Percentiles rank a stretch among this genome's conserved stretches.
These are phyloP conservation scores for Gastrophryne carolinensis DNA, from an alignment of 2,797 vertebrate species.

Conservation along the genomic window DNA sequence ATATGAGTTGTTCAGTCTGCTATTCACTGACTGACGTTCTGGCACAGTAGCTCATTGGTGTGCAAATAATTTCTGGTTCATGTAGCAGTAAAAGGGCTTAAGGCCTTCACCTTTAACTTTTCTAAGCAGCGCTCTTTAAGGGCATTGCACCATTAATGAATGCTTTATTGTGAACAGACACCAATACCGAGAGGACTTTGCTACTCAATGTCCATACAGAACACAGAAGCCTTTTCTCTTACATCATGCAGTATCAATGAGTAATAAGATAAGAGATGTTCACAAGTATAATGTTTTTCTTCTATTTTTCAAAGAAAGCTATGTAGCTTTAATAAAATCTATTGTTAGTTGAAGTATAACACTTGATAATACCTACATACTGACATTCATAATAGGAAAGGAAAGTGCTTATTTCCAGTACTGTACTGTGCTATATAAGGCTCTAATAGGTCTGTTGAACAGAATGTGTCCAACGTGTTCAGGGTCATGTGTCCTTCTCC, in stretches of 20 bases:
- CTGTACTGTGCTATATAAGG: no score
- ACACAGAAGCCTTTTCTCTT: constrained; percentile 20
- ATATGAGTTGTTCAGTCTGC: constrained; percentile 8
- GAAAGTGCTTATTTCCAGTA: no score
- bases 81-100: constrained; percentile 43
- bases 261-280: neutral
- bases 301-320: neutral
- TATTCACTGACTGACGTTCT: constrained; percentile 27
- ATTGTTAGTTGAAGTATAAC: neutral
- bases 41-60: constrained; percentile 34
- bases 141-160: constrained; percentile 41
- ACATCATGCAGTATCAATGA: neutral
- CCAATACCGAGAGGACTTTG: neutral
- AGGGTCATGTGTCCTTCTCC: no score
- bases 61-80: constrained; percentile 47
- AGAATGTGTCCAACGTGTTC: no score
- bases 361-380: neutral
- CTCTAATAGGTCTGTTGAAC: no score
- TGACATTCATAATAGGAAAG: no score
- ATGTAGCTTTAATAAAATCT: neutral
- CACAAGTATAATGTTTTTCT: neutral
- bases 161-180: constrained; percentile 36
- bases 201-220: constrained; percentile 20
- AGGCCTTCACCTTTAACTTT: constrained; percentile 46
- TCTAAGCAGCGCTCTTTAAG: constrained; percentile 36